Percentiles rank a stretch among this genome's conserved stretches.
These are phyloP conservation scores for Istiophorus platypterus DNA, from an alignment of 2,113 vertebrate genomes.

Conservation along the genomic window DNA sequence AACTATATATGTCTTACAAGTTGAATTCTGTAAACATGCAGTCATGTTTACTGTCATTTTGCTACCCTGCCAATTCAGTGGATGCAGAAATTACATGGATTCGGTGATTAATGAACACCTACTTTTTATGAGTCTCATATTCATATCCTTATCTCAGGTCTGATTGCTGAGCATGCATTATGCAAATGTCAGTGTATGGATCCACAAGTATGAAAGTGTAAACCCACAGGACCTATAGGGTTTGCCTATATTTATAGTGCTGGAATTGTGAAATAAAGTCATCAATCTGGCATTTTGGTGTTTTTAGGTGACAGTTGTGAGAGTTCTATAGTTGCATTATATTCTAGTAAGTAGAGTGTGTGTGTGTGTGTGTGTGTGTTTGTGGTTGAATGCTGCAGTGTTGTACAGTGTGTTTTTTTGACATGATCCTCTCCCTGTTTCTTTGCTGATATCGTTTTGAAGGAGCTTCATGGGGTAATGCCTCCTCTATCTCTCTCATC, in stretches of 20 bases:
- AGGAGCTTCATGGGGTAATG: slow-evolving; percentile 99
- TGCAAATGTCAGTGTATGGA: not conserved
- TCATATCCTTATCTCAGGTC: not conserved
- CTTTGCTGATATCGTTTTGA: slow-evolving; percentile 87
- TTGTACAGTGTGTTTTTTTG: slow-evolving; percentile 73
- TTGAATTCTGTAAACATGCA: too few relatives aligned
- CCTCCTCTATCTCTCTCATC: slow-evolving; percentile 80
- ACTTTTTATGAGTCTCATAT: not conserved
- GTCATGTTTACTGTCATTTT: too few relatives aligned
- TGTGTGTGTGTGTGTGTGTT: not conserved
- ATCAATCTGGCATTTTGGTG: not conserved
- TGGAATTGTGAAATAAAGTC: not conserved
- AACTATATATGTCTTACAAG: too few relatives aligned
- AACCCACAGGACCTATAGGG: too few relatives aligned
- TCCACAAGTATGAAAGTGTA: not conserved
- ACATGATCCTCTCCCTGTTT: slow-evolving; percentile 88
- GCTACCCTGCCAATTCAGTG: not conserved
- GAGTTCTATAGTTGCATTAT: not conserved
- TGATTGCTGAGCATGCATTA: not conserved
- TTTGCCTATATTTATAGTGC: not conserved
- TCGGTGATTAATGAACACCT: not conserved
- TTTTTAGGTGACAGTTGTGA: not conserved
- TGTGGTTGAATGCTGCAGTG: not conserved
- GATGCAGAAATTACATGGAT: not conserved
- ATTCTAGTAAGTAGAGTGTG: not conserved